These are phyloP conservation scores for Dryas iulia DNA, from an alignment of 1,140 invertebrate species.

Conservation along the genomic window DNA sequence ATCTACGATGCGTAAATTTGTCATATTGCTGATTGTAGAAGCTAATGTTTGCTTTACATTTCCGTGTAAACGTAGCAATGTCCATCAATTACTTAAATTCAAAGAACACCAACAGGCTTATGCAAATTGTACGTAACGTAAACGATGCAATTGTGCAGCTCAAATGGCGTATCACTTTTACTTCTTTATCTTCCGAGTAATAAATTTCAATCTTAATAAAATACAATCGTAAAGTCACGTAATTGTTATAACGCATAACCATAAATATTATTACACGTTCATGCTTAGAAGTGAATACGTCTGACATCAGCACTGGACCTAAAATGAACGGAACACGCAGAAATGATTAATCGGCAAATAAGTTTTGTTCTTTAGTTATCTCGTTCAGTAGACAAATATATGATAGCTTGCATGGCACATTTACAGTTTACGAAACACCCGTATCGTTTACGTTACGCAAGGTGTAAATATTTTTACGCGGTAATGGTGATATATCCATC, in stretches of 20 bases:
- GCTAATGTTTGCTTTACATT: constrained; percentile 28
- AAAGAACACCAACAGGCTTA: constrained; percentile 8
- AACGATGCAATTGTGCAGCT: not conserved
- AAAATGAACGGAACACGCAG: not conserved
- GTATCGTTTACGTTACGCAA: not conserved
- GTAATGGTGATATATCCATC: constrained; percentile 3
- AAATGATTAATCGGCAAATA: not conserved
- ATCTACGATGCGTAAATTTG: constrained; percentile 14
- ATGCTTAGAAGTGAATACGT: not conserved
- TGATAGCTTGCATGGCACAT: not conserved
- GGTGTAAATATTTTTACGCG: not conserved
- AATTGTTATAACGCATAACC: not conserved
- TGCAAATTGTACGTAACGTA: constrained; percentile 10
- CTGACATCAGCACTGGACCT: not conserved
- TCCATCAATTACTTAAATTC: constrained; percentile 16
- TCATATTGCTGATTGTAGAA: constrained; percentile 24
- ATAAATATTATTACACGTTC: not conserved
- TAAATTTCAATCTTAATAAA: not conserved
- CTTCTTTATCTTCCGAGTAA: not conserved
- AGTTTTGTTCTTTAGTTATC: not conserved
- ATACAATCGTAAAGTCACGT: not conserved
- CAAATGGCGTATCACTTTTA: not conserved
- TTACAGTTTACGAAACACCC: not conserved
- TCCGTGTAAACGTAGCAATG: constrained; percentile 26
- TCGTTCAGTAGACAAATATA: not conserved